A percentile compares a stretch with the other conserved stretches of the same genome.
Evolutionary conservation across 1,140 invertebrate species (phyloP).

Genomic region (Pogonognathellus flavescens): DNA sequence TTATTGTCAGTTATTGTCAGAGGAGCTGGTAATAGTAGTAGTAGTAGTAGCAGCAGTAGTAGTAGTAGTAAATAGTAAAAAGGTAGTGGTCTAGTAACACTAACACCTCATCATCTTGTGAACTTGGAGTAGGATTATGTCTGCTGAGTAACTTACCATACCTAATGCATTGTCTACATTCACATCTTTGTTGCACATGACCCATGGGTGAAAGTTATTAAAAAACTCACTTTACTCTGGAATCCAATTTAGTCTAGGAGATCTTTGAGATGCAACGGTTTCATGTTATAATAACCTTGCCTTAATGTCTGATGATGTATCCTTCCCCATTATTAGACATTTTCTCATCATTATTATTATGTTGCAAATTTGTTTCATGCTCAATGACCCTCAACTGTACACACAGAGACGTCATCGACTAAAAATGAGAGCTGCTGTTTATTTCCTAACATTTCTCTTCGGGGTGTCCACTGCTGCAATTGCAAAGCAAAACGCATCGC

Average conservation of each 20-base stretch:
- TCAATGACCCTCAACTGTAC: background rate
- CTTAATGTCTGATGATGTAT: too few relatives aligned
- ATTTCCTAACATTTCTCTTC: constrained; percentile 37
- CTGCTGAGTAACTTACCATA: constrained; percentile 1
- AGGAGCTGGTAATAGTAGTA: background rate
- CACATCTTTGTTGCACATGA: background rate
- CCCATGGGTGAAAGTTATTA: constrained; percentile 30
- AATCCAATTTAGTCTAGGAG: background rate
- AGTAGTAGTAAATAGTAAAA: too few relatives aligned
- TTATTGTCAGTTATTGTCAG: background rate
- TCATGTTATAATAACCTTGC: too few relatives aligned
- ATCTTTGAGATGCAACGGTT: too few relatives aligned
- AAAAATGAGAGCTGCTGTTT: constrained; percentile 45
- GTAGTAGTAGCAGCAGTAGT: background rate
- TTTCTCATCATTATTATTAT: background rate
- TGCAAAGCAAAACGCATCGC: background rate
- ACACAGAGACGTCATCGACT: background rate
- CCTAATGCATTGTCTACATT: background rate
- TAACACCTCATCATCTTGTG: too few relatives aligned
- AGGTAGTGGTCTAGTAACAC: too few relatives aligned
- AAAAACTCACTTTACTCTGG: constrained; percentile 21
- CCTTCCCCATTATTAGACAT: too few relatives aligned
- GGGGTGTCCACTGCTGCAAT: constrained; percentile 35
- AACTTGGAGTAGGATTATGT: too few relatives aligned
- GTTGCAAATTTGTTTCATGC: background rate